Base-by-base conservation (phyloP, 2,113 vertebrate genomes). In the Aphelocoma coerulescens region DNA sequence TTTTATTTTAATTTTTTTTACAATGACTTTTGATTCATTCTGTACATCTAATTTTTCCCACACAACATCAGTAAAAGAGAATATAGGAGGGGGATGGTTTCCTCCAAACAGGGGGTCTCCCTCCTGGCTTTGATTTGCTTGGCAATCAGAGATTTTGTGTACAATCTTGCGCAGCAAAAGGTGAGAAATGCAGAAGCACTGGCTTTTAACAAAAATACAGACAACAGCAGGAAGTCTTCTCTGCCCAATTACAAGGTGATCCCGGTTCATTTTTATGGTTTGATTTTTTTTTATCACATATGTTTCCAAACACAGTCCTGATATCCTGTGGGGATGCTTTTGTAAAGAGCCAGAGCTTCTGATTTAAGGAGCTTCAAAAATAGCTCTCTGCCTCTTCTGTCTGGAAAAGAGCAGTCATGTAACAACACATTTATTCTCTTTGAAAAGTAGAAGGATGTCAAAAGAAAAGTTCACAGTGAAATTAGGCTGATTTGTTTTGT, bases 221-320 rank as follows among this genome's bases (percentile, higher is more conserved):
- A 86, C 20, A 96, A 78, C 98, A 96, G 97, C 97, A 88, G 98
- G 98, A 98, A 97, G 97, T 95, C 97, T 91, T 98, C 95, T 98
- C 98, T 97, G 98, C 95, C 98, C 98, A 98, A 98, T 98, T 98
- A 98, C 97, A 97, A 98, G 98, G 97, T 98, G 98, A 98, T 98
- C 97, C 94, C 86, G 76, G 98, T 98, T 98, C 98, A 98, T 98
- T 98, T 97, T 98, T 97, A 98, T 57, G 89, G 97, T 98, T 98
- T 98, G 97, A 97, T 98, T 98, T 97, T 91, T 97, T 97, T 98
- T 97, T 97, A 98, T 98, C 98, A 98, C 97, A 97, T 97, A 98
- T 98, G 98, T 98, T 98, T 98, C 97, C 96, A 97, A 98, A 98
- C 98, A 98, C 97, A 96, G 91, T 95, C 96, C 97, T 97, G 96